Percentiles rank a stretch among this genome's conserved stretches.
phyloP scores from a whole-genome alignment of 1,140 invertebrate genomes.

The Odontomachus brunneus region DNA sequence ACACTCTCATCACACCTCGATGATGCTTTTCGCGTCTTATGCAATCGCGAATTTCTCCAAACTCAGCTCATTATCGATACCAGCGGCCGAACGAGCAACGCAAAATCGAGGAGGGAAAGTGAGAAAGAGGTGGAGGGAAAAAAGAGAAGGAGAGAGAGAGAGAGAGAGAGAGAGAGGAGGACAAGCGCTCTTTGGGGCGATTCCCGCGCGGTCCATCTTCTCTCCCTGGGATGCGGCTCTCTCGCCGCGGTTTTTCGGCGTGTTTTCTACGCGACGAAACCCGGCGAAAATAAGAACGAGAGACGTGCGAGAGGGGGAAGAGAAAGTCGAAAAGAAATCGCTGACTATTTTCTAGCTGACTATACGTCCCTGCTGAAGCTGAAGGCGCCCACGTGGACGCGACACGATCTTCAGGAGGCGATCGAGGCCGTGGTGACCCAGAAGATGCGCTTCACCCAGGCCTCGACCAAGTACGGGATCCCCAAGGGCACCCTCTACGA shows the following conservation, averaged over 20 bases:
- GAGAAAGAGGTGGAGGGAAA: too few relatives aligned
- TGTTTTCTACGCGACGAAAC: not conserved
- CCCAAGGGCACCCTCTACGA: slow-evolving; percentile 92
- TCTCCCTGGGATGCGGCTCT: slow-evolving; percentile 56
- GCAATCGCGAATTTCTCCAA: too few relatives aligned
- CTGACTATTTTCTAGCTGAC: slow-evolving; percentile 85
- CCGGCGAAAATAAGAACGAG: slow-evolving; percentile 32
- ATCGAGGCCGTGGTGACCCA: slow-evolving; percentile 91
- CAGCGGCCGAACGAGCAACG: too few relatives aligned
- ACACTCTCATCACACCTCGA: too few relatives aligned
- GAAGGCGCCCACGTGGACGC: slow-evolving; percentile 92
- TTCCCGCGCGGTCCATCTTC: slow-evolving; percentile 18
- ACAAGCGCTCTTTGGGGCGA: not conserved
- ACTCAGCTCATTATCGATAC: too few relatives aligned
- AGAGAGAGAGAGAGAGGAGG: too few relatives aligned
- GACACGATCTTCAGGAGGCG: slow-evolving; percentile 90
- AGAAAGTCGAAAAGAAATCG: slow-evolving; percentile 72
- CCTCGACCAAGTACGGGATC: slow-evolving; percentile 89
- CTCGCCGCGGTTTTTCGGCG: slow-evolving; percentile 32
- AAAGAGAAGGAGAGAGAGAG: too few relatives aligned
- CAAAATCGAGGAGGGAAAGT: too few relatives aligned
- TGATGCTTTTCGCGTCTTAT: too few relatives aligned
- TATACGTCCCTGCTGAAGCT: slow-evolving; percentile 88
- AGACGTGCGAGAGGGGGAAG: slow-evolving; percentile 71
- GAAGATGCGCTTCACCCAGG: slow-evolving; percentile 92